These are phyloP conservation scores for Phallusia fumigata DNA, from an alignment of 23 tunicate genomes.

Conservation along the genomic window DNA sequence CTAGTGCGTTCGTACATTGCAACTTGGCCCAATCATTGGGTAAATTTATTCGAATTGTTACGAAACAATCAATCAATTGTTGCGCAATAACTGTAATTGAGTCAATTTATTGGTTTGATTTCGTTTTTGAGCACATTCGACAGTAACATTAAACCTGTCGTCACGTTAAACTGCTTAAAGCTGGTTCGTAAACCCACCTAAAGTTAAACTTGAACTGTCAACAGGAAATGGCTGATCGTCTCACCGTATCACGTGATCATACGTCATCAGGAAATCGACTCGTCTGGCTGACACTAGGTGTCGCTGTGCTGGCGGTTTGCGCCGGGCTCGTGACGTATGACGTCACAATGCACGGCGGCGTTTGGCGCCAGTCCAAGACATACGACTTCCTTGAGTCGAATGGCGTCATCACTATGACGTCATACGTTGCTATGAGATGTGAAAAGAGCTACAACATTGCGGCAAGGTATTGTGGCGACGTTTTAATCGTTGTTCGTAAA, in stretches of 20 bases:
- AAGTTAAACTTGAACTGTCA: background rate
- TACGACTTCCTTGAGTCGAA: constrained; percentile 35
- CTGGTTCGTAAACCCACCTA: too few relatives aligned
- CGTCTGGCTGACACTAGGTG: constrained; percentile 11
- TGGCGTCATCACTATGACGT: constrained; percentile 26
- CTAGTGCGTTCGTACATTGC: too few relatives aligned
- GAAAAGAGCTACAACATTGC: constrained; percentile 2
- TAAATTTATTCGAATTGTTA: too few relatives aligned
- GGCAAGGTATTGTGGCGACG: background rate
- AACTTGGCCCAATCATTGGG: too few relatives aligned
- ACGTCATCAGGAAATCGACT: background rate
- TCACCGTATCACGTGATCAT: background rate
- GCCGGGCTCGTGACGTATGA: constrained; percentile 42
- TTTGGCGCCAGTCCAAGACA: constrained; percentile 37
- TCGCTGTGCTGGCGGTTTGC: constrained; percentile 43
- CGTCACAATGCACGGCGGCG: constrained; percentile 39
- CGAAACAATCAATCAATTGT: too few relatives aligned
- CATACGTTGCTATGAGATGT: constrained; percentile 24
- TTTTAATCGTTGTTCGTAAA: too few relatives aligned
- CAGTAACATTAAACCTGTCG: too few relatives aligned
- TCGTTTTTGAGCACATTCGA: too few relatives aligned
- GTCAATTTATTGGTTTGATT: too few relatives aligned
- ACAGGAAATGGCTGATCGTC: constrained; percentile 28
- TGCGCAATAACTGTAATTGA: too few relatives aligned
- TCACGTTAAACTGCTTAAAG: too few relatives aligned